phyloP scores from a whole-genome alignment of 2,888 invertebrate genomes.

The Microdon myrmicae region DNA sequence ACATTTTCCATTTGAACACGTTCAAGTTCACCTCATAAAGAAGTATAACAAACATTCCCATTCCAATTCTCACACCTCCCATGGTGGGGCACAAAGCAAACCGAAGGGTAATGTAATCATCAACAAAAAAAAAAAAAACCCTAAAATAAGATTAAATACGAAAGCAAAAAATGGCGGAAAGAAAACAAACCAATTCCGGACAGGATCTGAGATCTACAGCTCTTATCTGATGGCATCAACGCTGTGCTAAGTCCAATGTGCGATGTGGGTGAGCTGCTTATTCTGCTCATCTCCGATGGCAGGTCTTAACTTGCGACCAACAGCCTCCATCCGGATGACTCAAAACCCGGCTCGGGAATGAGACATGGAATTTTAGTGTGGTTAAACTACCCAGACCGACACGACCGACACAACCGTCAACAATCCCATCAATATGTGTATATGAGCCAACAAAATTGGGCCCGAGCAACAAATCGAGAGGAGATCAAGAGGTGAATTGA shows the following conservation, averaged over 20 bases:
- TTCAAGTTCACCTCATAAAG: slow-evolving; percentile 28
- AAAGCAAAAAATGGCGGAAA: too few species aligned
- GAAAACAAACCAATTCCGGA: not conserved
- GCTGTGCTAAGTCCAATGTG: slow-evolving; percentile 10
- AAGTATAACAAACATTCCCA: slow-evolving; percentile 17
- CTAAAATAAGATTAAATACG: too few species aligned
- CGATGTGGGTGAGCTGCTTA: slow-evolving; percentile 46
- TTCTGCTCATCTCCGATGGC: slow-evolving; percentile 13
- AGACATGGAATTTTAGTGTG: slow-evolving; percentile 12
- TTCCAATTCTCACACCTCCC: slow-evolving; percentile 40
- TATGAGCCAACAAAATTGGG: slow-evolving; percentile 32
- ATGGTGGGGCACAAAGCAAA: not conserved
- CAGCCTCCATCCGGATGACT: slow-evolving; percentile 32
- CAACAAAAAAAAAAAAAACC: slow-evolving; percentile 1
- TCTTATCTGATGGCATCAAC: slow-evolving; percentile 11
- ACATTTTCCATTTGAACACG: slow-evolving; percentile 15
- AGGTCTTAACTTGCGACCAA: slow-evolving; percentile 14
- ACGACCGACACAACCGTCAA: not conserved
- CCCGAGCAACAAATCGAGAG: slow-evolving; percentile 29
- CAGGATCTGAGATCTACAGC: slow-evolving; percentile 31
- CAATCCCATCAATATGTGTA: too few species aligned
- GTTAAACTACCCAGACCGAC: not conserved
- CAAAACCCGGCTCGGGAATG: slow-evolving; percentile 19
- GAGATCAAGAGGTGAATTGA: slow-evolving; percentile 6
- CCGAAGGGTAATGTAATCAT: too few species aligned